phyloP scores from a whole-genome alignment of 1,140 invertebrate species.

The Drosophila mauritiana region DNA sequence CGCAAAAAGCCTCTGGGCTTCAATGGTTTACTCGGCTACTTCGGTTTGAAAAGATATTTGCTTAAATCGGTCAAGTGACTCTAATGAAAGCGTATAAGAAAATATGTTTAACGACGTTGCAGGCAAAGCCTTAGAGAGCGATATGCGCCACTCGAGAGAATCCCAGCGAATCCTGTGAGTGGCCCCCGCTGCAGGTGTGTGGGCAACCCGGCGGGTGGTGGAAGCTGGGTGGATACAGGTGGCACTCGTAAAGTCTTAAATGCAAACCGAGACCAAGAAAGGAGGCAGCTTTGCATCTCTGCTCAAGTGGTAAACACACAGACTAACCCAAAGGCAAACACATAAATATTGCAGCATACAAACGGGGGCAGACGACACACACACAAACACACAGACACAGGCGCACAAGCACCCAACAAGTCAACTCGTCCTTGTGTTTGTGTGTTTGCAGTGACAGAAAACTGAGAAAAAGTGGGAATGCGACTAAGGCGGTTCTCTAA shows the following conservation, averaged over 20 bases:
- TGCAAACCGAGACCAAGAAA: slow-evolving; percentile 48
- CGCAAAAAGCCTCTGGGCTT: neutral
- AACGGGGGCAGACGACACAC: slow-evolving; percentile 69
- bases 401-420: slow-evolving; percentile 61
- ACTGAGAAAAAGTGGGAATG: slow-evolving; percentile 2
- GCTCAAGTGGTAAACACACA: slow-evolving; percentile 67
- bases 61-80: slow-evolving; percentile 64
- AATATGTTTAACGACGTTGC: slow-evolving; percentile 63
- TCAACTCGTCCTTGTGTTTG: slow-evolving; percentile 50
- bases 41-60: slow-evolving; percentile 36
- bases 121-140: slow-evolving; percentile 57
- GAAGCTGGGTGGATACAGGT: slow-evolving; percentile 14
- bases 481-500: neutral
- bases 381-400: slow-evolving; percentile 22
- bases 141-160: slow-evolving; percentile 53
- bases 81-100: slow-evolving; percentile 44
- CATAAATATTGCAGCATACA: slow-evolving; percentile 76
- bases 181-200: slow-evolving; percentile 44
- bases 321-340: slow-evolving; percentile 25
- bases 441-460: slow-evolving; percentile 34
- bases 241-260: slow-evolving; percentile 63
- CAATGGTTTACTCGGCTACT: neutral
- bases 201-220: slow-evolving; percentile 9
- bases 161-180: slow-evolving; percentile 33
- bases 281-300: slow-evolving; percentile 60